Evolutionary conservation across 2,888 invertebrate genomes (phyloP), one percentile per base, ranked within the genome.

Genomic region (Dryadula phaetusa): DNA sequence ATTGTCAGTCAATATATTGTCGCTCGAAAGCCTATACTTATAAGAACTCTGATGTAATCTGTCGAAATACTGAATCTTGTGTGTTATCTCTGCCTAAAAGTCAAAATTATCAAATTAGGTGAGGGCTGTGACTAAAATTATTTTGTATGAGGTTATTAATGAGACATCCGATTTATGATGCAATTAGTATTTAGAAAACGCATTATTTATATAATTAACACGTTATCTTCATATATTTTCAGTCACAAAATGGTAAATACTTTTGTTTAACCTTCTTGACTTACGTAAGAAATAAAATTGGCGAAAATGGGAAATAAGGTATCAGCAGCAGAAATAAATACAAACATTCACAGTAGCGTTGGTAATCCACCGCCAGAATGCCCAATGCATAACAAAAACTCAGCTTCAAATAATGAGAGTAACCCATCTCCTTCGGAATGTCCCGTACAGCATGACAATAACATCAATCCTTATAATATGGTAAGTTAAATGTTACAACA

Each of bases 401-500:
- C 83, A 52, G 79, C 76, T 66, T 61, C 75, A 6, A 69, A 73
- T 65, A 67, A 66, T 54, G 64, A 72, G 32, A 72, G 76, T 37
- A 72, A 77, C 64, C 74, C 76, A 25, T n/a, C 56, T 49, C 76
- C 78, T 42, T 94, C 94, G 0, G 97, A 96, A 82, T 97, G 97
- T 79, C 97, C 97, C 0, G 94, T 97, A 4, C 90, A 94, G 76
- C 94, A 95, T 72, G 94, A 93, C 64, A 90, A 90, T 73, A 90
- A 90, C 76, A 93, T 98, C 25, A 96, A 97, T 88, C 97, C 97
- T 0, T 90, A 95, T 70, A 98, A 98, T 82, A 97, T 98, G 97
- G 96, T 95, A 87, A 68, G 72, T 63, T 28, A 10, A 20, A 20
- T 54, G 22, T 12, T 18, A 34, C 5, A 32, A 37, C 37, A 12